These are phyloP conservation scores for Distichodus sexfasciatus DNA, from an alignment of 2,797 vertebrate species.

Conservation along the genomic window DNA sequence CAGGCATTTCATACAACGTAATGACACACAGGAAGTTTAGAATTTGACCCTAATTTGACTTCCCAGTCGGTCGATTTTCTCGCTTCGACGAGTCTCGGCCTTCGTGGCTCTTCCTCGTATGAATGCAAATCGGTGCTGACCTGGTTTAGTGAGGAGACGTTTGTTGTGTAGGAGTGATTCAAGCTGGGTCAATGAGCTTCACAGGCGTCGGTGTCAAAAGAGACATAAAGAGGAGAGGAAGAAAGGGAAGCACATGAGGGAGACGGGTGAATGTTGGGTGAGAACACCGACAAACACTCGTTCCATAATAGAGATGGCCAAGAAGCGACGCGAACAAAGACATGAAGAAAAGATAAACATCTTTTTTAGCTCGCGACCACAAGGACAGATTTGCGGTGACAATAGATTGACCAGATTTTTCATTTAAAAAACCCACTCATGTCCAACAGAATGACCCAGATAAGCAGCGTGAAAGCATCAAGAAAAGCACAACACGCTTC, in stretches of 20 bases:
- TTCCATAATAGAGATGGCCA: background rate
- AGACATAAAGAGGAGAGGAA: background rate
- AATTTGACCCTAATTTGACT: slow-evolving; percentile 8
- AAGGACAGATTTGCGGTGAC: background rate
- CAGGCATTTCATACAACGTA: no score
- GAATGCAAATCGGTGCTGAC: background rate
- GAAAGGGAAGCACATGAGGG: no score
- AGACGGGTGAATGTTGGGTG: background rate
- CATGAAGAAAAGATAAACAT: background rate
- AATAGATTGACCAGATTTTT: background rate
- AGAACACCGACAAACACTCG: background rate
- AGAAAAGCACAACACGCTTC: background rate
- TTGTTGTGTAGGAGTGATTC: background rate
- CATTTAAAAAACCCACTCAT: background rate
- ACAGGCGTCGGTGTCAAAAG: background rate
- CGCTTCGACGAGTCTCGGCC: background rate
- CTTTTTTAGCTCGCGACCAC: background rate
- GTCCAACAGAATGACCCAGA: slow-evolving; percentile 27
- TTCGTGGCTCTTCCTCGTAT: background rate
- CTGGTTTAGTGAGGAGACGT: background rate
- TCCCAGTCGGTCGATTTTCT: background rate
- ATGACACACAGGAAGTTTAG: background rate
- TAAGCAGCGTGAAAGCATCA: slow-evolving; percentile 1
- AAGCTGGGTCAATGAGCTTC: background rate
- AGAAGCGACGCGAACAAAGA: no score